These are phyloP conservation scores for Popillia japonica DNA, from an alignment of 1,140 invertebrate species.

Conservation along the genomic window DNA sequence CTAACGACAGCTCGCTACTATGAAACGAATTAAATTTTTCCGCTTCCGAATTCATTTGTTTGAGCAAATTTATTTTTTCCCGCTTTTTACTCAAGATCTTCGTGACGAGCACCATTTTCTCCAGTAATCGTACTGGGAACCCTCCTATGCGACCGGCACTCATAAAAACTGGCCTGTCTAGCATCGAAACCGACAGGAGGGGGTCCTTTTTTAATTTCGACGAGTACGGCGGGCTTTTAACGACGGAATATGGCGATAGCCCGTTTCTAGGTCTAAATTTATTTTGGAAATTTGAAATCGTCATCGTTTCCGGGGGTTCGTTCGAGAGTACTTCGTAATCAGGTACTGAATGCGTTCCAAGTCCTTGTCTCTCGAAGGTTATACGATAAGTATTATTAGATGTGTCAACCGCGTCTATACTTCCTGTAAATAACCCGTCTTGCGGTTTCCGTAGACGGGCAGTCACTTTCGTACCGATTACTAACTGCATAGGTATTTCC, in stretches of 20 bases:
- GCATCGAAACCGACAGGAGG: conserved; percentile 61
- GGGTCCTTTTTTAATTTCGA: conserved; percentile 65
- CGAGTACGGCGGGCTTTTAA: conserved; percentile 45
- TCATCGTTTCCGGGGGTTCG: conserved; percentile 90
- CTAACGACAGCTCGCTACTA: conserved; percentile 66
- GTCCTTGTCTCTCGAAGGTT: conserved; percentile 91
- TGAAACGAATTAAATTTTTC: conserved; percentile 86
- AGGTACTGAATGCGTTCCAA: conserved; percentile 95
- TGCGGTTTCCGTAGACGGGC: conserved; percentile 90
- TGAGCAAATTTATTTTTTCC: conserved; percentile 80
- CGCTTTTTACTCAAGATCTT: conserved; percentile 88
- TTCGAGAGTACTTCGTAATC: conserved; percentile 97
- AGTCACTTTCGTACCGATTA: conserved; percentile 96
- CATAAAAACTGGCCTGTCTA: conserved; percentile 60
- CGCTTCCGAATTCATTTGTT: conserved; percentile 89
- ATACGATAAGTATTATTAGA: conserved; percentile 97
- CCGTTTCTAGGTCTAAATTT: conserved; percentile 79
- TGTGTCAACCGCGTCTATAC: conserved; percentile 97
- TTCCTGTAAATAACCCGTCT: conserved; percentile 96
- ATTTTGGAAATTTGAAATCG: conserved; percentile 83
- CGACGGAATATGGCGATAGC: conserved; percentile 57
- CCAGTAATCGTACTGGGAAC: conserved; percentile 85
- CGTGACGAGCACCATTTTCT: conserved; percentile 85
- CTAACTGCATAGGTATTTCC: conserved; percentile 94
- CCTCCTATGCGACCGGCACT: conserved; percentile 71